Evolutionary conservation across 2,888 invertebrate genomes (phyloP).

Genomic region (Torymus aiolomorphi): DNA sequence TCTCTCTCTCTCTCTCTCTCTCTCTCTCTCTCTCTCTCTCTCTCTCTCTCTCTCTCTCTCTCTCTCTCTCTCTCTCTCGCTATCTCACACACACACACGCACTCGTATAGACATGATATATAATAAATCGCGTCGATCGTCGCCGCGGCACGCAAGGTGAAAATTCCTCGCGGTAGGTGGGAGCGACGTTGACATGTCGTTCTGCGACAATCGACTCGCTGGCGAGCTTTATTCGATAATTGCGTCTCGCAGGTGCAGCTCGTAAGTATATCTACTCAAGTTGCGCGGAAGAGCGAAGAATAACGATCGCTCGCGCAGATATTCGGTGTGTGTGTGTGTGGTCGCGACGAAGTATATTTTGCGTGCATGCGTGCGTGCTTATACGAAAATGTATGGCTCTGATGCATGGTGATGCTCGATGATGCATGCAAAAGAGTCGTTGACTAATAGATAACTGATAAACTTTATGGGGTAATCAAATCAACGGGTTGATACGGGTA

Average conservation of each 20-base stretch:
- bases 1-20: neutral
- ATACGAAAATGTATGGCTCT: too few relatives aligned
- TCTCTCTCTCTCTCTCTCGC: neutral
- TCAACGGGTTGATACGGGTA: too few relatives aligned
- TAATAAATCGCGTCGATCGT: slow-evolving; percentile 38
- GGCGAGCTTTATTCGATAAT: slow-evolving; percentile 38
- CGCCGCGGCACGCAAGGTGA: slow-evolving; percentile 13
- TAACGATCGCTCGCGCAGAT: too few relatives aligned
- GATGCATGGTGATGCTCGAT: neutral
- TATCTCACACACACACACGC: too few relatives aligned
- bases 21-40: neutral
- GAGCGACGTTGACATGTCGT: slow-evolving; percentile 21
- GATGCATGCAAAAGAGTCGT: neutral
- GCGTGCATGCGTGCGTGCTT: too few relatives aligned
- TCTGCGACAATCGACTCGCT: slow-evolving; percentile 34
- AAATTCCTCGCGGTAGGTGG: slow-evolving; percentile 30
- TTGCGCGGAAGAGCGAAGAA: too few relatives aligned
- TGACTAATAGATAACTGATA: too few relatives aligned
- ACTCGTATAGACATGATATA: neutral
- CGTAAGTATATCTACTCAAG: too few relatives aligned
- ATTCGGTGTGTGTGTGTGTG: too few relatives aligned
- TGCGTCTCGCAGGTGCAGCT: slow-evolving; percentile 28
- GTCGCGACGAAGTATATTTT: too few relatives aligned
- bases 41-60: neutral
- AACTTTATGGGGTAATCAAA: too few relatives aligned